Evolutionary conservation across 2,113 vertebrate genomes (phyloP).

Genomic region (Vidua macroura): DNA sequence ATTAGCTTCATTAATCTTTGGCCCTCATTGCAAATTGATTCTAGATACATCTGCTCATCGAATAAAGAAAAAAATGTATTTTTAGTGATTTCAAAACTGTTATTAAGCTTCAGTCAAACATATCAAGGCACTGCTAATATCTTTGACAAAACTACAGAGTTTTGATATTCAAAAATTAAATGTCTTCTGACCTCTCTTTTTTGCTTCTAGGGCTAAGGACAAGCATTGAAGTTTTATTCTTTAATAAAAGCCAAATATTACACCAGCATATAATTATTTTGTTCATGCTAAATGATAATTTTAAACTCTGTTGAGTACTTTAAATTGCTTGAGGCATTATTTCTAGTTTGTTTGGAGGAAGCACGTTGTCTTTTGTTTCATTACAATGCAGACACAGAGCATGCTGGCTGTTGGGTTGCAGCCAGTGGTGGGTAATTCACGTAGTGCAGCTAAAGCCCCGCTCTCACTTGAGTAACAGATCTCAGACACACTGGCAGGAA

Average conservation of each 20-base stretch:
- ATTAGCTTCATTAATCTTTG: neutral
- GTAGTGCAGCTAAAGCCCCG: accelerated
- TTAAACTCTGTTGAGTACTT: neutral
- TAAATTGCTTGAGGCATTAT: neutral
- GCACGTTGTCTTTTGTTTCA: neutral
- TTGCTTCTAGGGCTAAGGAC: neutral
- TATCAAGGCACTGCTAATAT: neutral
- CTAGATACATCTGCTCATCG: neutral
- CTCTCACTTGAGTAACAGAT: neutral
- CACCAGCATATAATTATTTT: neutral
- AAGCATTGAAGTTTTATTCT: neutral
- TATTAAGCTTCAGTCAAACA: neutral
- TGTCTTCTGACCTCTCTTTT: neutral
- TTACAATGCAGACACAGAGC: neutral
- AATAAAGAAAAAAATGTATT: neutral
- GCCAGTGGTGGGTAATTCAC: neutral
- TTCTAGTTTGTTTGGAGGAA: neutral
- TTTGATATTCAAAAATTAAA: neutral
- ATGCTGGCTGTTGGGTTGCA: neutral
- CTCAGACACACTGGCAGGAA: neutral
- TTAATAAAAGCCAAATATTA: neutral
- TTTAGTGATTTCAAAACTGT: neutral
- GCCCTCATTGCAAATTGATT: neutral
- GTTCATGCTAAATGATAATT: neutral
- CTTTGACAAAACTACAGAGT: neutral